Conservation (phyloP, 2,888 invertebrate species). For the Drosophila colorata region DNA sequence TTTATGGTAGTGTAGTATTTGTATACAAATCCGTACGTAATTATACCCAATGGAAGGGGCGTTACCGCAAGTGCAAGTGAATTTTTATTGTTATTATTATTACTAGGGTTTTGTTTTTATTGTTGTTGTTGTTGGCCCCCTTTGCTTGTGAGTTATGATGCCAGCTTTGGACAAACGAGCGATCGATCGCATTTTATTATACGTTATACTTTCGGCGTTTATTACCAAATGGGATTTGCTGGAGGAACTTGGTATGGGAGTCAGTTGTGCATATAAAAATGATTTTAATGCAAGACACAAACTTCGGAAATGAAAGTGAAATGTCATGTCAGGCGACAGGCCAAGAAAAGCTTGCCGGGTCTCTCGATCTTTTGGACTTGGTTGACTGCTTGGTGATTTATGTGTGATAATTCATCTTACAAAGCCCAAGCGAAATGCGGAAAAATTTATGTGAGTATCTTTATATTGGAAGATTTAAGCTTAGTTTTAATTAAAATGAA, state of each 20-base stretch:
- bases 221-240: constrained; percentile 24
- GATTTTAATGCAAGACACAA: constrained; percentile 74
- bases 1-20: constrained; percentile 4
- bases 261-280: constrained; percentile 40
- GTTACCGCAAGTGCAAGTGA: constrained; percentile 36
- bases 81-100: constrained; percentile 38
- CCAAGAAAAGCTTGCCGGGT: constrained; percentile 38
- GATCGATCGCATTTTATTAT: constrained; percentile 60
- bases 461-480: constrained; percentile 45
- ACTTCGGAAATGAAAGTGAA: constrained; percentile 82
- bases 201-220: constrained; percentile 42
- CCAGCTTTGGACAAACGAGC: constrained; percentile 34
- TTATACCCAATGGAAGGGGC: constrained; percentile 19
- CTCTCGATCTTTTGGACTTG: constrained; percentile 20
- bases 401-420: constrained; percentile 65
- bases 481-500: constrained; percentile 66
- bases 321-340: constrained; percentile 70
- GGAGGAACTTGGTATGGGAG: constrained; percentile 5
- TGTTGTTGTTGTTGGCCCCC: neutral
- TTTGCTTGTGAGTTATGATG: constrained; percentile 3
- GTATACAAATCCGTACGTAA: neutral
- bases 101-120: constrained; percentile 16
- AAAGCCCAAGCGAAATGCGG: constrained; percentile 63
- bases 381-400: constrained; percentile 59
- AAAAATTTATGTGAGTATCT: constrained; percentile 54